Percentiles rank a stretch among this genome's conserved stretches.
Evolutionary conservation across 2,113 vertebrate genomes (phyloP).

Genomic region (Chaenocephalus aceratus): DNA sequence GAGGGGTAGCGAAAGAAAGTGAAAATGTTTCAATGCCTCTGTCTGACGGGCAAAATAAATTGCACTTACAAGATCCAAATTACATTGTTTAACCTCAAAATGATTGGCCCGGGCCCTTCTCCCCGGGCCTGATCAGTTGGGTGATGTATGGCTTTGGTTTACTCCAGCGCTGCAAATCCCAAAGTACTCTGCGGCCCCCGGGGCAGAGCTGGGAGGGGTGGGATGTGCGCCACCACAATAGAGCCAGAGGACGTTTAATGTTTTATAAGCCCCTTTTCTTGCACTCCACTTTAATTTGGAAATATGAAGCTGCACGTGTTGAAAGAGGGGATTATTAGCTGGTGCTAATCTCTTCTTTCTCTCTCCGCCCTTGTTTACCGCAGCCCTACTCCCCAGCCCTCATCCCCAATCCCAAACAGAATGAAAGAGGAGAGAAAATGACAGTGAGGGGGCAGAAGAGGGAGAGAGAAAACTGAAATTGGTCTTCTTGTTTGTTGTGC

Average conservation of each 20-base stretch:
- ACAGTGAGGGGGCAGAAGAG: conserved; percentile 69
- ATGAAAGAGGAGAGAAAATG: conserved; percentile 63
- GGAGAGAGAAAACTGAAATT: conserved; percentile 61
- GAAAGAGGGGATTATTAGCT: conserved; percentile 84
- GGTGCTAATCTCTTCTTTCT: conserved; percentile 79
- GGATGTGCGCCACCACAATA: conserved; percentile 45
- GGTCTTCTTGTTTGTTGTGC: conserved; percentile 74
- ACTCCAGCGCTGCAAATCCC: conserved; percentile 80
- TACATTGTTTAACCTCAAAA: conserved; percentile 88
- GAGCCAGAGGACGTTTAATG: conserved; percentile 80
- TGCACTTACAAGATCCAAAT: conserved; percentile 86
- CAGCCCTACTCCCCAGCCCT: conserved; percentile 59
- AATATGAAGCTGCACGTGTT: conserved; percentile 81
- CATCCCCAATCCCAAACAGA: conserved; percentile 73
- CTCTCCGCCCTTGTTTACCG: conserved; percentile 71
- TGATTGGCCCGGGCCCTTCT: conserved; percentile 82
- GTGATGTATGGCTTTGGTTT: conserved; percentile 87
- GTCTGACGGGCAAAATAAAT: conserved; percentile 85
- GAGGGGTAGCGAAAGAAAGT: conserved; percentile 51
- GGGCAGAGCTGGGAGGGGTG: conserved; percentile 57
- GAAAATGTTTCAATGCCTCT: conserved; percentile 75
- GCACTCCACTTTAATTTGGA: conserved; percentile 83
- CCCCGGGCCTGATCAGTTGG: conserved; percentile 77
- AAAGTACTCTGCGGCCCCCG: conserved; percentile 71
- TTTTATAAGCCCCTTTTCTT: conserved; percentile 81